Conservation (phyloP, 2,888 invertebrate species). For the Caenorhabditis drosophilae region DNA sequence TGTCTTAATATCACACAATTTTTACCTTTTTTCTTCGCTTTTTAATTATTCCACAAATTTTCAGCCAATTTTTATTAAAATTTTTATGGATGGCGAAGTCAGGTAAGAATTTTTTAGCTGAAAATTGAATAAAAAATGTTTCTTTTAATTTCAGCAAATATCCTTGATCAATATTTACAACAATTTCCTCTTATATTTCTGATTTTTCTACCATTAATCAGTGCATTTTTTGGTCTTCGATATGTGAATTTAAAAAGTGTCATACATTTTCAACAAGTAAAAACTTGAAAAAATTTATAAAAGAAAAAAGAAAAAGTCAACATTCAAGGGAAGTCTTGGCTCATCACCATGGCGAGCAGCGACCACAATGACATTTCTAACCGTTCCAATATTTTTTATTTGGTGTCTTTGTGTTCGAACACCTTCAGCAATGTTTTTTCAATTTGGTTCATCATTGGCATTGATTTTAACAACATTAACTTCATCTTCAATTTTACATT, state of each 20-base stretch:
- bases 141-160: too few species aligned
- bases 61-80: too few species aligned
- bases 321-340: slow-evolving; percentile 37
- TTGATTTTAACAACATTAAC: slow-evolving; percentile 39
- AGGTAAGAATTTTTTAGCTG: too few species aligned
- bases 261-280: slow-evolving; percentile 1
- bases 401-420: slow-evolving; percentile 41
- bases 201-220: slow-evolving; percentile 42
- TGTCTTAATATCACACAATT: too few species aligned
- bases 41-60: too few species aligned
- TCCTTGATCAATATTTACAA: slow-evolving; percentile 36
- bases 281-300: neutral
- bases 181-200: slow-evolving; percentile 41
- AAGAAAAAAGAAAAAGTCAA: neutral
- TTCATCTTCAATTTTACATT: slow-evolving; percentile 49
- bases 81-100: too few species aligned
- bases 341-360: slow-evolving; percentile 54
- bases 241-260: slow-evolving; percentile 44
- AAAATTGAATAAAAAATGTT: too few species aligned
- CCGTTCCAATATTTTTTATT: slow-evolving; percentile 41
- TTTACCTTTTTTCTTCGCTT: too few species aligned
- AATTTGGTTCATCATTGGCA: slow-evolving; percentile 40
- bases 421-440: slow-evolving; percentile 40
- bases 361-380: slow-evolving; percentile 43
- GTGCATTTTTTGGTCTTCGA: slow-evolving; percentile 35